Percentiles rank a stretch among this genome's conserved stretches.
Conservation (phyloP, 1,140 invertebrate species). For the Calliphora vicina region DNA sequence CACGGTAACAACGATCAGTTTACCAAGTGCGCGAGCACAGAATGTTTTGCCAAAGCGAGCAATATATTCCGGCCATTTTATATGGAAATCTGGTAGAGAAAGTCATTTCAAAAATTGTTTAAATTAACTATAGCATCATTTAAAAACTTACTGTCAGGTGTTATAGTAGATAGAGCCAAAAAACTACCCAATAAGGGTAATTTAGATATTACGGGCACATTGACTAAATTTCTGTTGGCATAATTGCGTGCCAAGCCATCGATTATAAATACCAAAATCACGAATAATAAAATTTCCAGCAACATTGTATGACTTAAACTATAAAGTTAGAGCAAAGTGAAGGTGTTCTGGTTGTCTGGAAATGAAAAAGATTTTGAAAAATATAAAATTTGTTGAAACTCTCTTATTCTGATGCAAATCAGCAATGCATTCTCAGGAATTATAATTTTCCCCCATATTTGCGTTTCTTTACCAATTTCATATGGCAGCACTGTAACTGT, state of each 20-base stretch:
- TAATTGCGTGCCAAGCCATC: not conserved
- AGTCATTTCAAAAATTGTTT: not conserved
- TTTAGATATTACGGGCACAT: not conserved
- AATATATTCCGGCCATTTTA: conserved; percentile 51
- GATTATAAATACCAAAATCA: not conserved
- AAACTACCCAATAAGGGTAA: not conserved
- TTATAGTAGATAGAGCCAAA: not conserved
- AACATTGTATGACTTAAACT: not conserved
- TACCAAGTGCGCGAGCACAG: conserved; percentile 67
- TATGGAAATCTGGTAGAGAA: conserved; percentile 46
- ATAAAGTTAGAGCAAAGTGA: no score
- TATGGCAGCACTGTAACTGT: no score
- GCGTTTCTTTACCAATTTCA: no score
- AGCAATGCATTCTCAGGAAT: no score
- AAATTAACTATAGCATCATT: not conserved
- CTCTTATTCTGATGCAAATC: no score
- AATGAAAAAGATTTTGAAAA: no score
- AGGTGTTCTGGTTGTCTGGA: no score
- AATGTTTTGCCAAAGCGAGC: conserved; percentile 66
- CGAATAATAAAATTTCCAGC: not conserved
- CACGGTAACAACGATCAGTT: conserved; percentile 49
- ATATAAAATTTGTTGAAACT: no score
- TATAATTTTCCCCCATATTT: no score
- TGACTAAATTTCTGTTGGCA: not conserved
- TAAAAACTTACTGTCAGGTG: not conserved